phyloP scores from a whole-genome alignment of 2,797 vertebrate genomes.

The Epinephelus coioides region DNA sequence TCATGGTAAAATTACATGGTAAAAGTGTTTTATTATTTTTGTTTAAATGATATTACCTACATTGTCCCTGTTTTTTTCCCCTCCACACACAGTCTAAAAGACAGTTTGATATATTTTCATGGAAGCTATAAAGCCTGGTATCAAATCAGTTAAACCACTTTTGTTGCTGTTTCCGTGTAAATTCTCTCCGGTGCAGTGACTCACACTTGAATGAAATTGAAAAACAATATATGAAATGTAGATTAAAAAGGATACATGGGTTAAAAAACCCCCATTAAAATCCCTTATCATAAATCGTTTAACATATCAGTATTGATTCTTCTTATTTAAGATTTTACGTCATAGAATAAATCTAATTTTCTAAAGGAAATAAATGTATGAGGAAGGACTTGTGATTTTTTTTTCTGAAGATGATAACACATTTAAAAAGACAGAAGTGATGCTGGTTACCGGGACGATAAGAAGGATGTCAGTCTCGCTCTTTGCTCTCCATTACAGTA shows the following conservation, averaged over 20 bases:
- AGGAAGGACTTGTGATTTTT: not conserved
- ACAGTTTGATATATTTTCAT: conserved; percentile 75
- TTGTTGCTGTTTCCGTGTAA: conserved; percentile 57
- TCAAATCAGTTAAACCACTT: conserved; percentile 69
- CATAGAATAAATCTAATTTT: not conserved
- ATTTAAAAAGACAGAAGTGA: not conserved
- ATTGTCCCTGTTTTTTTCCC: conserved; percentile 37
- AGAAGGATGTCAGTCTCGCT: not conserved
- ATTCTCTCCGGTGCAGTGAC: conserved; percentile 35
- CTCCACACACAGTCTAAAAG: conserved; percentile 54
- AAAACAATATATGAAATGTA: conserved; percentile 42
- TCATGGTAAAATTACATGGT: conserved; percentile 77
- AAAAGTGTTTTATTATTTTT: conserved; percentile 83
- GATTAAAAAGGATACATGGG: conserved; percentile 42
- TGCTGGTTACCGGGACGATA: not conserved
- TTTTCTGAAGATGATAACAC: not conserved
- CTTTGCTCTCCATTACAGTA: conserved; percentile 7
- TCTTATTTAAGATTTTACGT: conserved; percentile 11
- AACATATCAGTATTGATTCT: conserved; percentile 12
- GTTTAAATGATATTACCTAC: conserved; percentile 79
- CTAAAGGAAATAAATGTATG: not conserved
- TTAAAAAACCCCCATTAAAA: conserved; percentile 28
- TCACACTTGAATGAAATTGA: conserved; percentile 51
- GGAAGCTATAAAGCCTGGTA: conserved; percentile 66
- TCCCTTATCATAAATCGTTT: conserved; percentile 13